phyloP scores from a whole-genome alignment of 2,113 vertebrate species.

The Callocephalon fimbriatum region DNA sequence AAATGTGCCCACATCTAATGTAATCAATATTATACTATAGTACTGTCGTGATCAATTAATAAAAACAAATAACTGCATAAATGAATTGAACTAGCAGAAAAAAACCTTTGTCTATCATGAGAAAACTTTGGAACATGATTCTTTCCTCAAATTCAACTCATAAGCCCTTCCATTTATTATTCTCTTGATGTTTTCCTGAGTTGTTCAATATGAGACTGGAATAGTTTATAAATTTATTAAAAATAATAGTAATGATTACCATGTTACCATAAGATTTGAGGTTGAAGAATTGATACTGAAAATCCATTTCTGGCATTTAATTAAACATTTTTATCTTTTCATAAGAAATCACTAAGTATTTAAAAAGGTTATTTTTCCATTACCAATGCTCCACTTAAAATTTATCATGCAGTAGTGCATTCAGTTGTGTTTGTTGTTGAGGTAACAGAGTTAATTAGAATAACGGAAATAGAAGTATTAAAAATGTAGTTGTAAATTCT shows the following conservation, averaged over 20 bases:
- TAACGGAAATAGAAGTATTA: constrained; percentile 7
- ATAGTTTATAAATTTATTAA: neutral
- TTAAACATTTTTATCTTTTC: neutral
- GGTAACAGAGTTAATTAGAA: constrained; percentile 35
- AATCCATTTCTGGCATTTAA: neutral
- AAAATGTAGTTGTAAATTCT: constrained; percentile 1
- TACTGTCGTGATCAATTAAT: neutral
- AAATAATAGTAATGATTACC: neutral
- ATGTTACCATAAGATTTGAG: constrained; percentile 2
- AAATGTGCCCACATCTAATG: neutral
- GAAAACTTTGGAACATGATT: neutral
- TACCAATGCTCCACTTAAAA: neutral
- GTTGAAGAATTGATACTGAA: constrained; percentile 30
- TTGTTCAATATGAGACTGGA: constrained; percentile 13
- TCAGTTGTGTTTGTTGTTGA: constrained; percentile 24
- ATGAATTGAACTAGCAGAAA: neutral
- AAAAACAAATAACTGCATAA: neutral
- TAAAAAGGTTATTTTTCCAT: neutral
- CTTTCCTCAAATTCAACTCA: neutral
- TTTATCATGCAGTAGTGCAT: neutral
- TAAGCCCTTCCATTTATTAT: neutral
- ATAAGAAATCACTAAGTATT: neutral
- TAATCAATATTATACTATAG: neutral
- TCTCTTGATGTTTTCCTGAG: constrained; percentile 14
- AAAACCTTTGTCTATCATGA: neutral